A percentile compares a stretch with the other conserved stretches of the same genome.
These are phyloP conservation scores for Aporophyla lueneburgensis DNA, from an alignment of 2,888 invertebrate species.

Conservation along the genomic window DNA sequence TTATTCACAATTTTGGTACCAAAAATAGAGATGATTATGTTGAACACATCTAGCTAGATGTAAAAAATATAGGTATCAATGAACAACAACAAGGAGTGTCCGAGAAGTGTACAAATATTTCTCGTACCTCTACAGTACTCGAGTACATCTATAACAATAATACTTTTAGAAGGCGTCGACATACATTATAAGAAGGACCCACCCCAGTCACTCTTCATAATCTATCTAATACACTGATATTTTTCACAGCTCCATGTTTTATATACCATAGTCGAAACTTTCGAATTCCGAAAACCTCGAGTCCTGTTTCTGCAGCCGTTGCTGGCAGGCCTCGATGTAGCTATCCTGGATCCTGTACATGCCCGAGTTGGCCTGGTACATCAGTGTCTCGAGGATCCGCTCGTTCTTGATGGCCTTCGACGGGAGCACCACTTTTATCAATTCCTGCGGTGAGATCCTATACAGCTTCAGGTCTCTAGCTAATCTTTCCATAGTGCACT, in stretches of 20 bases:
- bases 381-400: slow-evolving; percentile 96
- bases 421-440: slow-evolving; percentile 97
- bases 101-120: slow-evolving; percentile 90
- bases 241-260: slow-evolving; percentile 89
- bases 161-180: slow-evolving; percentile 90
- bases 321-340: slow-evolving; percentile 96
- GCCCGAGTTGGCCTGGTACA: slow-evolving; percentile 98
- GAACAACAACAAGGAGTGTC: slow-evolving; percentile 90
- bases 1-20: slow-evolving; percentile 79
- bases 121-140: slow-evolving; percentile 87
- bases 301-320: slow-evolving; percentile 96
- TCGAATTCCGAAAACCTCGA: slow-evolving; percentile 96
- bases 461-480: slow-evolving; percentile 97
- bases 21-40: slow-evolving; percentile 89
- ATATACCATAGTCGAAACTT: slow-evolving; percentile 94
- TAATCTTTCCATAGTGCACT: slow-evolving; percentile 97
- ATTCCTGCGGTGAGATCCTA: slow-evolving; percentile 97
- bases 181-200: slow-evolving; percentile 86
- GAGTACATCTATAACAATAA: slow-evolving; percentile 90
- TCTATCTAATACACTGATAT: slow-evolving; percentile 90
- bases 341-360: slow-evolving; percentile 97
- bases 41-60: slow-evolving; percentile 90
- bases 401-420: slow-evolving; percentile 98
- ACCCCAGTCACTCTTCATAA: slow-evolving; percentile 83
- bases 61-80: slow-evolving; percentile 90